phyloP scores from a whole-genome alignment of 2,113 vertebrate species.

The Agapornis roseicollis region DNA sequence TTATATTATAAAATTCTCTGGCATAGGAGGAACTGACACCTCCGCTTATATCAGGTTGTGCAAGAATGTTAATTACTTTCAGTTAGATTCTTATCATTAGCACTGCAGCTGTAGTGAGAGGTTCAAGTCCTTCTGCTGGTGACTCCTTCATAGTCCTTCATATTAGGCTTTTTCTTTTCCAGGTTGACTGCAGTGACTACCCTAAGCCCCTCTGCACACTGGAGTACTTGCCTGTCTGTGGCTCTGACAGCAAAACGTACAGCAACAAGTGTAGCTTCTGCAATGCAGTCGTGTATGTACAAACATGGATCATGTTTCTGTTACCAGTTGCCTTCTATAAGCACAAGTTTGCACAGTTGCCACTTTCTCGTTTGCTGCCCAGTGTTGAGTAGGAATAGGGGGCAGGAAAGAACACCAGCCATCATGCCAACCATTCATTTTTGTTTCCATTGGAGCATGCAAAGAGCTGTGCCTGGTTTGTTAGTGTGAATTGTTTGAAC shows the following conservation, averaged over 20 bases:
- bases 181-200: constrained; percentile 48
- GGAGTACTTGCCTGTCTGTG: constrained; percentile 54
- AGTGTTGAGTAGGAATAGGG: neutral
- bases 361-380: neutral
- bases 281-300: constrained; percentile 21
- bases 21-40: neutral
- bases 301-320: neutral
- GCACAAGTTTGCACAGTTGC: neutral
- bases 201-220: neutral
- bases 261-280: constrained; percentile 51
- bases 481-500: neutral
- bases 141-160: neutral
- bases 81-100: neutral
- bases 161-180: neutral
- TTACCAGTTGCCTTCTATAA: neutral
- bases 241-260: constrained; percentile 69
- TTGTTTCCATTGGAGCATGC: neutral
- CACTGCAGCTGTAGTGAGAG: neutral
- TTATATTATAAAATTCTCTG: constrained; percentile 42
- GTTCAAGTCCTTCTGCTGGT: neutral
- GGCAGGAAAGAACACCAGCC: neutral
- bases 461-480: neutral
- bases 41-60: constrained; percentile 2
- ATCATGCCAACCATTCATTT: neutral
- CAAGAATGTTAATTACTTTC: constrained; percentile 27